Evolutionary conservation across 2,113 vertebrate species (phyloP).

Genomic region (Chaetura pelagica): DNA sequence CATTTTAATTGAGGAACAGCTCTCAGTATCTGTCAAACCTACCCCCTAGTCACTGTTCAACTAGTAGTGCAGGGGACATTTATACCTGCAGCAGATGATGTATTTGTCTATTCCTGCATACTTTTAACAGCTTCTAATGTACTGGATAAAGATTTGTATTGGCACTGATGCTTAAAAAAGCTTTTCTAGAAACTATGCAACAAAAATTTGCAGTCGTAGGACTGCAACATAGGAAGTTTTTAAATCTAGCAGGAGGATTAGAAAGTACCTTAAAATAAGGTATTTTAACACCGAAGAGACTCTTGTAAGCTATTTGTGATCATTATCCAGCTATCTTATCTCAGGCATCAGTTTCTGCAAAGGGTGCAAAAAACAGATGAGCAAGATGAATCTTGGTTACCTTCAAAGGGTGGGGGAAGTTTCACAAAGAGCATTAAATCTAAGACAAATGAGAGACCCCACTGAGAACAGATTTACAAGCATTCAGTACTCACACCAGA

Average conservation of each 20-base stretch:
- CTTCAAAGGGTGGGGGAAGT: conserved; percentile 39
- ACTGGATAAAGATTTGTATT: neutral
- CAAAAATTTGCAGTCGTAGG: neutral
- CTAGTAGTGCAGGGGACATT: neutral
- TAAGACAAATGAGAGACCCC: neutral
- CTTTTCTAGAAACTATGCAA: neutral
- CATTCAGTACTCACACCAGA: neutral
- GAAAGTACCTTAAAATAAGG: conserved; percentile 5
- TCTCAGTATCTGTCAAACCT: neutral
- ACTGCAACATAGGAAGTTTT: neutral
- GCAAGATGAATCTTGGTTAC: conserved; percentile 65
- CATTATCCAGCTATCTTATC: conserved; percentile 52
- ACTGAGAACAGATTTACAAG: neutral
- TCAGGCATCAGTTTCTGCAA: conserved; percentile 67
- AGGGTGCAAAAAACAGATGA: conserved; percentile 43
- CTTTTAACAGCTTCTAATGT: neutral
- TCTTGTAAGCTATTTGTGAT: conserved; percentile 51
- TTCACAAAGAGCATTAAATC: neutral
- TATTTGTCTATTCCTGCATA: neutral
- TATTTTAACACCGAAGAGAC: conserved; percentile 12
- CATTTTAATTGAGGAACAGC: neutral
- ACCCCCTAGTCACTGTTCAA: neutral
- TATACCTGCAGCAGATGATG: neutral
- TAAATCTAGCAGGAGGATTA: neutral
- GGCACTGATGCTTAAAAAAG: neutral